Evolutionary conservation across 2,888 invertebrate genomes (phyloP).

Genomic region (Rotaria macrura): DNA sequence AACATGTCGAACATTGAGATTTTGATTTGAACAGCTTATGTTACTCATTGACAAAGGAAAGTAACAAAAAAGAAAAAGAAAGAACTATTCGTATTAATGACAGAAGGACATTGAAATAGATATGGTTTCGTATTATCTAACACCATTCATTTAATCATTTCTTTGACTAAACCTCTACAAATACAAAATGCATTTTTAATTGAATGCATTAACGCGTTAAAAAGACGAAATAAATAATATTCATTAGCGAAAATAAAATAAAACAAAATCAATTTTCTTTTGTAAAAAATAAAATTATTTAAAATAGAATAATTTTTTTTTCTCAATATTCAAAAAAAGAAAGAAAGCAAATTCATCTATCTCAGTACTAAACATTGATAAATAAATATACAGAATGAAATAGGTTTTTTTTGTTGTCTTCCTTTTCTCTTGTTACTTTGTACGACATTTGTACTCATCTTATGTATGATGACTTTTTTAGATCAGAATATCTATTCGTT

Average conservation of each 20-base stretch:
- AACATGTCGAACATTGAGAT: conserved; percentile 6
- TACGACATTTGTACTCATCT: not conserved
- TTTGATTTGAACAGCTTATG: not conserved
- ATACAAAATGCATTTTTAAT: not conserved
- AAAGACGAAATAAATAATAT: not conserved
- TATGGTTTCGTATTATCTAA: not conserved
- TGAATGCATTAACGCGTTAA: not conserved
- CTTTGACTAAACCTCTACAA: not conserved
- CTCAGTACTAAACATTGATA: not conserved
- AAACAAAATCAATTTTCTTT: not conserved
- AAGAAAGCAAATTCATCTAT: too few relatives aligned
- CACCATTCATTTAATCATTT: not conserved
- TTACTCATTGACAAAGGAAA: conserved; percentile 7
- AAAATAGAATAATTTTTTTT: not conserved
- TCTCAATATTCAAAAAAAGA: too few relatives aligned
- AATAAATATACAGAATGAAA: not conserved
- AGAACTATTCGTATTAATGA: not conserved
- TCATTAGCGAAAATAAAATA: not conserved
- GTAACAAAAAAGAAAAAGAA: not conserved
- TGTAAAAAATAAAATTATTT: not conserved
- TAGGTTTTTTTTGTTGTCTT: not conserved
- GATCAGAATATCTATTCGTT: not conserved
- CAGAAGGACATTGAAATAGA: not conserved
- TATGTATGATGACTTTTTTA: not conserved
- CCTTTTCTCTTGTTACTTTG: not conserved